Conservation (phyloP, 2,113 vertebrate species). For the Ginglymostoma cirratum region DNA sequence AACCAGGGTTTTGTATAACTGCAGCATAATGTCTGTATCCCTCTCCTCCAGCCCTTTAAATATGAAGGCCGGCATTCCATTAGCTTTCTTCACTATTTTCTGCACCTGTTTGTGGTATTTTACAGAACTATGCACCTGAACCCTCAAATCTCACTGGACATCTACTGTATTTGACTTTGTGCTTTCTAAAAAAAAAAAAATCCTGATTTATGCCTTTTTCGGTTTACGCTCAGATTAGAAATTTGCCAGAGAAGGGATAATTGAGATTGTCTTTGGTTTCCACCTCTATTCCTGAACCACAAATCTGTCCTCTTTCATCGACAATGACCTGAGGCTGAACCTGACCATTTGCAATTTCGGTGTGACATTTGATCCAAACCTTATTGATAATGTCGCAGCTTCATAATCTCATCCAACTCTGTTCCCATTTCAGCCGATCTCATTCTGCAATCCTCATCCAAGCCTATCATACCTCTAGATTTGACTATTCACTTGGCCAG, state of each 20-base stretch:
- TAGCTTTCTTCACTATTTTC: too few relatives aligned
- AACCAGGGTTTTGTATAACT: too few relatives aligned
- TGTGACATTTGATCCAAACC: background rate
- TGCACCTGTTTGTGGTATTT: too few relatives aligned
- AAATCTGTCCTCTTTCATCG: background rate
- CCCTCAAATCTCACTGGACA: too few relatives aligned
- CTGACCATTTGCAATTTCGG: background rate
- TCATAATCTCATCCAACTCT: background rate
- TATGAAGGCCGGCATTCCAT: too few relatives aligned
- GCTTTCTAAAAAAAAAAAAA: too few relatives aligned
- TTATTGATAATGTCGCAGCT: background rate
- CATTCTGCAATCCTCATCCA: background rate
- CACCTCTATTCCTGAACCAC: background rate
- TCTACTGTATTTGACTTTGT: too few relatives aligned
- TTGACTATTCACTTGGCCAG: background rate
- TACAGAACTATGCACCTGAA: too few relatives aligned
- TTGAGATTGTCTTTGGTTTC: background rate
- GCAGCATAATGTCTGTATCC: too few relatives aligned
- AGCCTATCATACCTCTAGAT: too few relatives aligned
- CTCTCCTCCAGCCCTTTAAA: too few relatives aligned
- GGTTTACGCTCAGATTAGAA: background rate
- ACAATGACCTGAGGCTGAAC: background rate
- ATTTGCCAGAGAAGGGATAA: background rate
- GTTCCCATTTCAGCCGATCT: background rate
- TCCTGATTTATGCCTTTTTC: too few relatives aligned